A percentile compares a stretch with the other conserved stretches of the same genome.
Evolutionary conservation across 30 jellyfish, hydroid and myxozoan species (phyloP).

Genomic region (Turritopsis dohrnii): DNA sequence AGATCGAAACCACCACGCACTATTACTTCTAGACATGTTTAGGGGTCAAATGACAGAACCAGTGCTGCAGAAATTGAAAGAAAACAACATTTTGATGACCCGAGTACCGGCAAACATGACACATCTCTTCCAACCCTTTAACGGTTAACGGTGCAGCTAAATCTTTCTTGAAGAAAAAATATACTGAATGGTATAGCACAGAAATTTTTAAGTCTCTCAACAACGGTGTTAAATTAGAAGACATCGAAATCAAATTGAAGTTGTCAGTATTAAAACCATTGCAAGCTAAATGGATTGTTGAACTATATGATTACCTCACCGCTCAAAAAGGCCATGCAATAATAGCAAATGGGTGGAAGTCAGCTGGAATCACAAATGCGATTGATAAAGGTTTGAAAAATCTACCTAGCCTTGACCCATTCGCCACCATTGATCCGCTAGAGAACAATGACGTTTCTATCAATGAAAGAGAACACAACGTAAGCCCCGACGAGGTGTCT

Average conservation of each 20-base stretch:
- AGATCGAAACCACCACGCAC: background rate
- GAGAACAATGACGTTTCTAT: background rate
- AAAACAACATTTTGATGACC: slow-evolving; percentile 4
- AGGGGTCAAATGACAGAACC: slow-evolving; percentile 7
- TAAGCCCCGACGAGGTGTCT: background rate
- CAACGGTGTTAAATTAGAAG: slow-evolving; percentile 6
- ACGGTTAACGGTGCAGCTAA: slow-evolving; percentile 18
- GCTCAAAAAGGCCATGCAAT: background rate
- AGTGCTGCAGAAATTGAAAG: slow-evolving; percentile 1
- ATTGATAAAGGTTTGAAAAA: slow-evolving; percentile 5
- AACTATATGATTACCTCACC: slow-evolving; percentile 1
- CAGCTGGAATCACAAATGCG: slow-evolving; percentile 11
- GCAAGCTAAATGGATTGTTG: slow-evolving; percentile 9
- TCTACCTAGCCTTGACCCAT: slow-evolving; percentile 4
- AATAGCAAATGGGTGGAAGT: slow-evolving; percentile 4
- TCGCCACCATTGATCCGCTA: slow-evolving; percentile 4
- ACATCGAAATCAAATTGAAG: background rate
- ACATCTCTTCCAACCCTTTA: slow-evolving; percentile 11
- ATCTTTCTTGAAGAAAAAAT: slow-evolving; percentile 6
- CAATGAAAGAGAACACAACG: background rate
- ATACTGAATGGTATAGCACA: slow-evolving; percentile 16
- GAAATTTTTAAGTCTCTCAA: background rate
- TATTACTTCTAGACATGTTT: background rate
- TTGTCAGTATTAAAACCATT: slow-evolving; percentile 16
- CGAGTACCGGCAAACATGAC: slow-evolving; percentile 17